phyloP scores from a whole-genome alignment of 2,888 invertebrate genomes.

The Chrysolina haemoptera region DNA sequence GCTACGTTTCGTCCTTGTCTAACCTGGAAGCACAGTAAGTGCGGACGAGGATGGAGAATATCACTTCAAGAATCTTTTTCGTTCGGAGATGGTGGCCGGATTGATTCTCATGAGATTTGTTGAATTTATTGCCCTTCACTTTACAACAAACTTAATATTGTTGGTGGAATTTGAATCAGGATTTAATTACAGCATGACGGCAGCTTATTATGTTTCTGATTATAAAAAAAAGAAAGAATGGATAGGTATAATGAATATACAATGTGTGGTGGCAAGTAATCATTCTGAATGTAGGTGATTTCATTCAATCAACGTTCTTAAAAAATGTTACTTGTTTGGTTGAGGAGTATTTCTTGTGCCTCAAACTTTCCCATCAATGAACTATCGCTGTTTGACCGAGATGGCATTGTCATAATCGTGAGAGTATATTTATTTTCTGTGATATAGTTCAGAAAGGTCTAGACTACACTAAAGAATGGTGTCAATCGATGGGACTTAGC shows the following conservation, averaged over 20 bases:
- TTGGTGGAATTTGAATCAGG: slow-evolving; percentile 46
- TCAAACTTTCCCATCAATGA: too few species aligned
- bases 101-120: slow-evolving; percentile 52
- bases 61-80: slow-evolving; percentile 22
- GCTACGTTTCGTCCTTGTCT: neutral
- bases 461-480: too few species aligned
- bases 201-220: slow-evolving; percentile 20
- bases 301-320: too few species aligned
- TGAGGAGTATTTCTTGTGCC: too few species aligned
- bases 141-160: slow-evolving; percentile 35
- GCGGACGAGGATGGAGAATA: neutral
- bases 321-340: too few species aligned
- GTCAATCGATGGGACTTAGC: too few species aligned
- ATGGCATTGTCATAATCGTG: too few species aligned
- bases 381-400: too few species aligned
- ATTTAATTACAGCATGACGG: slow-evolving; percentile 40
- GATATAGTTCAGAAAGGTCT: too few species aligned
- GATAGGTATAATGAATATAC: neutral
- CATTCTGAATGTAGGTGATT: too few species aligned
- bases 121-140: slow-evolving; percentile 47
- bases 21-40: neutral
- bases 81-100: slow-evolving; percentile 40
- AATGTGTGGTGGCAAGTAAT: neutral
- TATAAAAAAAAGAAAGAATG: slow-evolving; percentile 7
- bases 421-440: too few species aligned